Base-by-base conservation (phyloP, 2,113 vertebrate species). In the Trochalopteron elliotii region DNA sequence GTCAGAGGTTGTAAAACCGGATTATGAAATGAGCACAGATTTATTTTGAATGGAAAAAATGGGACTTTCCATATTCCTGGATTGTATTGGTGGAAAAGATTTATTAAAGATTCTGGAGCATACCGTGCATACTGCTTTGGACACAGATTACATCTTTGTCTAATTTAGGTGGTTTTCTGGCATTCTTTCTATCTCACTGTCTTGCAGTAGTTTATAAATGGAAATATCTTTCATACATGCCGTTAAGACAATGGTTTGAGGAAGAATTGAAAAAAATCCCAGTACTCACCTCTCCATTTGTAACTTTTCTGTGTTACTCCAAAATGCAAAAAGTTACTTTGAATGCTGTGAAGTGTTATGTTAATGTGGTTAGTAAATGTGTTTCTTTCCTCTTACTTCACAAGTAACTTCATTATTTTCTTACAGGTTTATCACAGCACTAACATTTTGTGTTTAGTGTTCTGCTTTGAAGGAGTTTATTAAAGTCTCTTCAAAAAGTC, bases 31-130 rank as follows among this genome's bases (percentile, higher is more conserved):
- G 39, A 91, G 64, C 61, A 74, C 10, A 40, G 80, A 89, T 97
- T 92, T 91, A 56, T 96, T 94, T 81, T 71, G 35, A 87, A 92
- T 91, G 86, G 94, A 95, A 96, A 94, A 89, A 84, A 64, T n/a
- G 75, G 80, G 64, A 71, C 80, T 94, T 93, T 90, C 50, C 50
- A 30, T 94, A 87, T 87, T 94, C 89, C 83, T 92, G 93, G 94
- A 94, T 81, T 78, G 44, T 78, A 82, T 78, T 84, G n/a, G 80
- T 94, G 80, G 89, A 94, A 95, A 94, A 95, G 72, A 94, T 87
- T 90, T 89, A 92, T 94, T 95, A 56, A 82, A 63, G 16, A 44
- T 84, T 93, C 20, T 47, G 91, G 72, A 93, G 76, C 60, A 64
- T 83, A 77, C 2, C 1, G 35, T 67, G 35, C 86, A 71, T 83